Base-by-base conservation (phyloP, 2,797 vertebrate genomes). In the Nannoperca obscura region DNA sequence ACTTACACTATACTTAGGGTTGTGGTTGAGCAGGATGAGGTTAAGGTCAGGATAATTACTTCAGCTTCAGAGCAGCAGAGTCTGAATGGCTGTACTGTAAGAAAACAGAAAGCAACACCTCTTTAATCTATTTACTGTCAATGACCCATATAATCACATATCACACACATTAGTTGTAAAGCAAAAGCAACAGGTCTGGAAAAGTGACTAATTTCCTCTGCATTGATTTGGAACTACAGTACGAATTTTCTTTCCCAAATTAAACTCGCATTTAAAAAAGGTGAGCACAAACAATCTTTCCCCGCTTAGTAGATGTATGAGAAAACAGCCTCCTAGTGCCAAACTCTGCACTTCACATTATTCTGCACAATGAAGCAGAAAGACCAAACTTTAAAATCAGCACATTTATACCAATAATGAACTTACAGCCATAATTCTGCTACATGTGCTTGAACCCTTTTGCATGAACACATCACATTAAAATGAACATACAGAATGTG, bases 1-100 rank as follows among this genome's bases (percentile, higher is more conserved):
- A 88, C 88, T 92, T 92, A 91, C 90, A 92, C 90, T 92, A 81
- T 86, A 92, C 88, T 93, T 92, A 86, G 83, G 89, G 83, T 83
- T 93, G 92, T 65, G 91, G 92, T 90, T 79, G 63, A 84, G 87
- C 88, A 90, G 82, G 89, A 90, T 80, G 79, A 88, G 88, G 83
- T 89, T 90, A 86, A 76, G 88, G 88, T 90, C 84, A 84, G 81
- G 82, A 82, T 91, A 90, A 92, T 90, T 84, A 81, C 86, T 87
- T 76, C 11, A 80, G 66, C 74, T 78, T 54, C 76, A 81, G 78
- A 85, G 83, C 70, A 68, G 69, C 49, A 74, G 47, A 64, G 71
- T 46, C 53, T 74, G 32, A 71, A 71, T 55, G 66, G 64, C 72
- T 82, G 38, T 42, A 30, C 65, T 67, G 62, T 62, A 44, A 46